Base-by-base conservation (phyloP, 2,113 vertebrate genomes). In the Macrotis lagotis region DNA sequence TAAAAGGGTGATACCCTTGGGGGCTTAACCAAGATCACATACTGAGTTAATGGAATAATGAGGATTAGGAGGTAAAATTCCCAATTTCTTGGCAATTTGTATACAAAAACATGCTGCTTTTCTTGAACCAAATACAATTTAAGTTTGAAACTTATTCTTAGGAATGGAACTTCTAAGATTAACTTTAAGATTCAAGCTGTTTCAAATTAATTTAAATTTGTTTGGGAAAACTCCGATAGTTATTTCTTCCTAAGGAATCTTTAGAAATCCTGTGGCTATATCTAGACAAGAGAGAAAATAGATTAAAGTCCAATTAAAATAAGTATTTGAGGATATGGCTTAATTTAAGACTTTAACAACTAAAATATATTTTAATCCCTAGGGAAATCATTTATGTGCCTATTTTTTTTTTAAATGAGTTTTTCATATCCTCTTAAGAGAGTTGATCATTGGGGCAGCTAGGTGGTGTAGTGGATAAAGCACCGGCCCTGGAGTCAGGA, bases 171-270 rank as follows among this genome's bases (percentile, higher is more conserved):
- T 93, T 59, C 53, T 31, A 74, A 94, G 92, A 95, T 94, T 95
- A 97, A 93, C 55, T 94, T 22, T 83, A 96, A 89, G 74, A 94
- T 93, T 97, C 90, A 96, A 90, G 92, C 93, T 91, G 93, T 95
- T 97, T 96, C 66, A 96, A 95, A 50, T 96, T 96, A 96, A 96
- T 96, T 96, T 96, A 95, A 93, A 89, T 95, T 96, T 93, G 89
- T 92, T 47, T 96, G 55, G 26, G 51, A 93, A 95, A 96, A 24
- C 25, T 95, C 89, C n/a, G 22, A 91, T 49, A 89, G 94, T 93
- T 51, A 95, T 94, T 94, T 3, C 93, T 96, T 92, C 66, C 91
- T 93, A 28, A 94, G 66, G 66, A 89, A 26, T 90, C 11, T 26
- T 2, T 52, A 31, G 26, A 93, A 96, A 92, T 95, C 48, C 47